These are phyloP conservation scores for Xenopus borealis DNA, from an alignment of 2,113 vertebrate species.

Conservation along the genomic window DNA sequence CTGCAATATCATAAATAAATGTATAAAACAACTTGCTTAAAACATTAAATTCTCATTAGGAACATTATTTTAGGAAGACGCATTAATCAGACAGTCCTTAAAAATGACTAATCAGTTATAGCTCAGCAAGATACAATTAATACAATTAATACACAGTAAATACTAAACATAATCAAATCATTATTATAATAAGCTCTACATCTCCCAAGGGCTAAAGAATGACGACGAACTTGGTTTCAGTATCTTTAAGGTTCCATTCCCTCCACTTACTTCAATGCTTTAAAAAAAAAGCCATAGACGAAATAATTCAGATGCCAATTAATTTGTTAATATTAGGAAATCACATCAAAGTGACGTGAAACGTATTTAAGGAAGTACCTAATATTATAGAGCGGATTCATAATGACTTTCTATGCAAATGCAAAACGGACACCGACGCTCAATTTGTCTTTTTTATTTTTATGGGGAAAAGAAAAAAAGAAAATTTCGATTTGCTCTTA, in stretches of 20 bases:
- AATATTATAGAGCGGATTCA: background rate
- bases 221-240: background rate
- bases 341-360: background rate
- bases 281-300: background rate
- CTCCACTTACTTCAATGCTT: background rate
- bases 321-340: background rate
- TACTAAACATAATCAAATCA: background rate
- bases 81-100: background rate
- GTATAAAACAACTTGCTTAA: background rate
- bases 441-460: background rate
- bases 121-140: constrained; percentile 8
- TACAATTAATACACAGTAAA: constrained; percentile 11
- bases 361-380: background rate
- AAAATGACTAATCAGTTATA: constrained; percentile 1
- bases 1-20: too few species aligned
- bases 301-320: background rate
- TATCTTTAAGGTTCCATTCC: background rate
- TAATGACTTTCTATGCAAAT: background rate
- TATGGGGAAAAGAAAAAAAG: background rate
- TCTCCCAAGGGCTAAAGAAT: background rate
- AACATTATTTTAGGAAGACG: background rate
- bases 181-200: background rate
- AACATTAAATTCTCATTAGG: constrained; percentile 21
- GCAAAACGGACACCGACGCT: background rate
- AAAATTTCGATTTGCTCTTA: background rate